Conservation (phyloP, 2,113 vertebrate genomes). For the Capra hircus region DNA sequence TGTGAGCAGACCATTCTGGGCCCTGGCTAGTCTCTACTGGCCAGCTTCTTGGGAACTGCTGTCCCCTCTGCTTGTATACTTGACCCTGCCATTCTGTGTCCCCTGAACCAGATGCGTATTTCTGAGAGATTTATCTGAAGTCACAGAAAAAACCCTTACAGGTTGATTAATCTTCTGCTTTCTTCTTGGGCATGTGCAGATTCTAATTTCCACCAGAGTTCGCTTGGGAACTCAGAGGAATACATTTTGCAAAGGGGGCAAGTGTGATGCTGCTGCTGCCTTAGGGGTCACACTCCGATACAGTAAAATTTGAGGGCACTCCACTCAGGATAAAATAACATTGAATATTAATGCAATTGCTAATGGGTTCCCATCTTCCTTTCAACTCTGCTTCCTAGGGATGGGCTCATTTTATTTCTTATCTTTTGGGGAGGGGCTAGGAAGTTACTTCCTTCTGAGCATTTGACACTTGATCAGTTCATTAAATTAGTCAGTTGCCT, state of each 20-base stretch:
- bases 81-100: neutral
- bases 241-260: neutral
- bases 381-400: neutral
- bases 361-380: neutral
- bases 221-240: neutral
- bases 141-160: neutral
- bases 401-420: neutral
- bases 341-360: neutral
- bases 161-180: neutral
- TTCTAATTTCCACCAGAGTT: neutral
- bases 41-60: neutral
- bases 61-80: neutral
- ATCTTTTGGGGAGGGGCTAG: neutral
- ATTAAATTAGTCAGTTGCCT: neutral
- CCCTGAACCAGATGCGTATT: neutral
- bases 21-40: neutral
- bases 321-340: neutral
- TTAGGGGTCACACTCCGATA: neutral
- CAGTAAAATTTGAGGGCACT: neutral
- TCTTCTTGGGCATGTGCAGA: neutral
- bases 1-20: neutral
- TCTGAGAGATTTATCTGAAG: neutral
- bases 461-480: neutral
- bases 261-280: neutral
- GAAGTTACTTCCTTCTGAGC: neutral